Base-by-base conservation (phyloP, 2,888 invertebrate species). In the Macrosiphum euphorbiae region DNA sequence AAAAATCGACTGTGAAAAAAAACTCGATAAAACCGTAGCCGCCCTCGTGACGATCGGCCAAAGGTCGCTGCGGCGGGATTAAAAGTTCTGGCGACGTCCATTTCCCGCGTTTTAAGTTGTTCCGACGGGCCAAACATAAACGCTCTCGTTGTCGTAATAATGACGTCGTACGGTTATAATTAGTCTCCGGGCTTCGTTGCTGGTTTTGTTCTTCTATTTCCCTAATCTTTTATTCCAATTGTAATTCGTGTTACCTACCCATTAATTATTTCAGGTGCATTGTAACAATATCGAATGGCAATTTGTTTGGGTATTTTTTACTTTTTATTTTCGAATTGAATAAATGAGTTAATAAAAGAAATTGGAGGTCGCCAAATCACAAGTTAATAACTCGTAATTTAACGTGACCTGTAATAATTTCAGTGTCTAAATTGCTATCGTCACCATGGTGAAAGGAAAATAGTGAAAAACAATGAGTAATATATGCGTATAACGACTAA, bases 61-160 rank as follows among this genome's bases (percentile, higher is more conserved):
- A 67, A n/a, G 67, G 67, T 78, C 78, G 78, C 35, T 7, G 35
- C 20, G 78, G 35, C 8, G 35, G 35, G 35, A 78, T 78, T 78
- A 78, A 78, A 35, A 78, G 35, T 78, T 78, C 78, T 78, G 78
- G 78, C 78, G 35, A 8, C 88, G 58, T 41, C 84, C 91, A 41
- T 84, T 91, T 91, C 91, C 52, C 41, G 52, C 52, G 90, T 90
- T 90, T 90, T 28, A 35, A 41, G 41, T n/a, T 0, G 20, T 20
- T n/a, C n/a, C 50, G 52, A 2, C 67, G 28, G 28, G 78, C 91
- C 55, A 35, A 91, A 91, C 41, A 91, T 91, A 84, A 88, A 88
- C 88, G 88, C 88, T 24, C 52, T n/a, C n/a, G n/a, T 24, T 26
- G 41, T 78, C 16, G 78, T 52, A 90, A 41, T 90, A 47, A 90